Evolutionary conservation across 2,797 vertebrate species (phyloP).

Genomic region (Tachyglossus aculeatus): DNA sequence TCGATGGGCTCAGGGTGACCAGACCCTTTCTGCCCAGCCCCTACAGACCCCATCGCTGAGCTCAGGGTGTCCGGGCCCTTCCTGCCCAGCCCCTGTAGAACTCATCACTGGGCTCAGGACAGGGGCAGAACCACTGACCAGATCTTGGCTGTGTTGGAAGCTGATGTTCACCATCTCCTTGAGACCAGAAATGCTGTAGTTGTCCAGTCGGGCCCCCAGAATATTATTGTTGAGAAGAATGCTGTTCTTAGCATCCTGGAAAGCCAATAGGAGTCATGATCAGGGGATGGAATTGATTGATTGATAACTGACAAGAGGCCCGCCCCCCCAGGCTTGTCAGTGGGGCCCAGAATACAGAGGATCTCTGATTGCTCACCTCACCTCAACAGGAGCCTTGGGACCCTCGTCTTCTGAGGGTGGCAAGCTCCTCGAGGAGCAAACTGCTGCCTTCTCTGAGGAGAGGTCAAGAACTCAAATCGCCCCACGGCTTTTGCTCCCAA

Average conservation of each 20-base stretch:
- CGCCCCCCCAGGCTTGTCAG: too few species aligned
- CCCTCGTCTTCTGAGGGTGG: not conserved
- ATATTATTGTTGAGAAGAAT: conserved; percentile 51
- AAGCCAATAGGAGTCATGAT: not conserved
- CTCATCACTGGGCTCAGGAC: not conserved
- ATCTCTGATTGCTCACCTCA: not conserved
- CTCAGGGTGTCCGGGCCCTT: not conserved
- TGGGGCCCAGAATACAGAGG: not conserved
- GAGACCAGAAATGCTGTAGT: not conserved
- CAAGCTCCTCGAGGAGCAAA: not conserved
- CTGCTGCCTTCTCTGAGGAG: too few species aligned
- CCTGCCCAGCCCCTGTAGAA: not conserved
- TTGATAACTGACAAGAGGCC: not conserved
- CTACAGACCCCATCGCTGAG: not conserved
- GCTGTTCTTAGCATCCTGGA: conserved; percentile 50
- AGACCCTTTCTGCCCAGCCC: not conserved
- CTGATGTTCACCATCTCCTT: conserved; percentile 40
- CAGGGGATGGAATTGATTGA: not conserved
- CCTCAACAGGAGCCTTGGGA: too few species aligned
- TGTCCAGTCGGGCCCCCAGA: conserved; percentile 59
- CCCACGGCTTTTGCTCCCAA: too few species aligned
- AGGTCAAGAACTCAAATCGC: too few species aligned
- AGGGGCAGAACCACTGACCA: conserved; percentile 35
- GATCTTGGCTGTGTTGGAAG: conserved; percentile 57
- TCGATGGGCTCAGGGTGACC: too few species aligned